Evolutionary conservation across 1,140 invertebrate genomes (phyloP), one percentile per base, ranked within the genome.

Genomic region (Mizuhopecten yessoensis): DNA sequence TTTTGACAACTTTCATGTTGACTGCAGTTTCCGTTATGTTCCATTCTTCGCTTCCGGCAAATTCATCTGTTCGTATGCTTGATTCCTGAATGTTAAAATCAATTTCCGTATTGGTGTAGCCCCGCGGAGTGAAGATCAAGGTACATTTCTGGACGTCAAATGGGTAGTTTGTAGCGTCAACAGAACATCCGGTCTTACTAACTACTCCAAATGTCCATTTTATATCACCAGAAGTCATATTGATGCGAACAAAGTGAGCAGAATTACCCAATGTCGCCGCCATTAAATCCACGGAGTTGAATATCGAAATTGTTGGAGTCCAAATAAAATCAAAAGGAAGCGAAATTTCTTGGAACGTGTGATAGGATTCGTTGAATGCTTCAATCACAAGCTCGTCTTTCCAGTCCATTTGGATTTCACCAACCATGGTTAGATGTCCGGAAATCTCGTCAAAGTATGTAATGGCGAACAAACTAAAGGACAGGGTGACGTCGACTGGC

Each of bases 31-130:
- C 33, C 33, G 36, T 87, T 1, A 93, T 10, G 5, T 89, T 90
- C 93, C 93, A 94, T 90, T 89, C 88, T 11, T 90, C 88, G 87
- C 89, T 94, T 15, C 89, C 86, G 15, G 57, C 34, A 49, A 92
- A 92, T 23, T 89, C 75, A 33, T 92, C 88, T 23, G 88, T 42
- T 11, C 34, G n/a, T 29, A 90, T 49, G 34, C 89, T 57, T 0
- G 88, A 87, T 2, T 86, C 86, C 1, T 88, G 45, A 10, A 88
- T 45, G 0, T 89, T 75, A 42, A 93, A 91, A 33, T 87, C 87
- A 9, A 91, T 86, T 39, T 91, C 89, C 0, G 86, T 39, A 86
- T 89, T 34, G 13, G 23, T 86, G 34, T 91, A 90, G 1, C 89
- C 57, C 88, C 90, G 87, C 34, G 90, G 89, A n/a, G 89, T 89